phyloP scores from a whole-genome alignment of 1,140 invertebrate species.

The Penaeus japonicus region DNA sequence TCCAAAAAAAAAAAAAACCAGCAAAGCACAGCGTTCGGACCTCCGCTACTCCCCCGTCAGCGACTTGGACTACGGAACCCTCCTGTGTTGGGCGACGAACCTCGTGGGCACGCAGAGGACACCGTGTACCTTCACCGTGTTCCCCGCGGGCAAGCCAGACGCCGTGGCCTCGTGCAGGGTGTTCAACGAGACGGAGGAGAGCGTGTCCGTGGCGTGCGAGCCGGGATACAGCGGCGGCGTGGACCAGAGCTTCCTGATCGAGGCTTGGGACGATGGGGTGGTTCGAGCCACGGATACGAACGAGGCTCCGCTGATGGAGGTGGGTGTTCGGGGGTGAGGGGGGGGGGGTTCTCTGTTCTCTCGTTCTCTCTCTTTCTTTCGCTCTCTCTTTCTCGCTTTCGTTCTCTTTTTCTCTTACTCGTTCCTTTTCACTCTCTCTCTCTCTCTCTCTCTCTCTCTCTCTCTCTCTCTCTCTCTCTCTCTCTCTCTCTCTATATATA shows the following conservation, averaged over 20 bases:
- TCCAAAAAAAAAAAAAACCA: not conserved
- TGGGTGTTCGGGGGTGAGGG: not conserved
- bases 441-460: not conserved
- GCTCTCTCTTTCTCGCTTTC: too few species aligned
- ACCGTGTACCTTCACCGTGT: slow-evolving; percentile 83
- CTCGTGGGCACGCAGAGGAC: slow-evolving; percentile 77
- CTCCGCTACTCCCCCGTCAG: slow-evolving; percentile 61
- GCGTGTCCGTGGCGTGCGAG: slow-evolving; percentile 77
- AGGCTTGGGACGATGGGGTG: slow-evolving; percentile 68
- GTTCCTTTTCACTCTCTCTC: too few species aligned
- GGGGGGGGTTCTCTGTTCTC: too few species aligned
- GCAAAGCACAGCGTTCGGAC: slow-evolving; percentile 49
- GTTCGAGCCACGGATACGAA: slow-evolving; percentile 46
- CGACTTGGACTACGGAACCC: slow-evolving; percentile 64
- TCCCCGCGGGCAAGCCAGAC: slow-evolving; percentile 77
- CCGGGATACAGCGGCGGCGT: slow-evolving; percentile 84
- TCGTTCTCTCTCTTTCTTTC: not conserved
- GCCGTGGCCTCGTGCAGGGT: slow-evolving; percentile 44
- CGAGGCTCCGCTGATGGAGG: slow-evolving; percentile 45
- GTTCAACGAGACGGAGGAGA: slow-evolving; percentile 56
- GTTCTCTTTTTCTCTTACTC: not conserved
- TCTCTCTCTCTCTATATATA: not conserved
- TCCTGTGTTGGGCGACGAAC: slow-evolving; percentile 79
- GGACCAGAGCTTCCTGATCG: slow-evolving; percentile 81
- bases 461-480: not conserved